A percentile compares a stretch with the other conserved stretches of the same genome.
Evolutionary conservation across 2,797 vertebrate genomes (phyloP).

Genomic region (Diplodus sargus): DNA sequence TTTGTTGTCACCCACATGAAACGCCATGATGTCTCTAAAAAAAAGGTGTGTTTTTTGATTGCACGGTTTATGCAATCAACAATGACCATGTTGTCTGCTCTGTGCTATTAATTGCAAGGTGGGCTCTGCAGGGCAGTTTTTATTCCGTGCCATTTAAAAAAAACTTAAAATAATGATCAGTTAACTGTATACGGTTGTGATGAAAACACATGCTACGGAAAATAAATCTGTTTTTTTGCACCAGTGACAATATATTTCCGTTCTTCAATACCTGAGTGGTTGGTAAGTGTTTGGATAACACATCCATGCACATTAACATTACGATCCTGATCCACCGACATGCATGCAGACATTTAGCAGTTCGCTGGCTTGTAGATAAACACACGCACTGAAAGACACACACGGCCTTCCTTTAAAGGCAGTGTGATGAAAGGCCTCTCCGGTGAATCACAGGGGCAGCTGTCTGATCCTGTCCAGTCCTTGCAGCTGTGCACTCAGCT

Average conservation of each 20-base stretch:
- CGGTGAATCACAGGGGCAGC: slow-evolving; percentile 79
- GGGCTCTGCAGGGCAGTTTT: not conserved
- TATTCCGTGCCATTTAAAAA: not conserved
- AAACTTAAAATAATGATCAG: not conserved
- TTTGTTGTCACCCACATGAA: not conserved
- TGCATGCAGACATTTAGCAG: slow-evolving; percentile 33
- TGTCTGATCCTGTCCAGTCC: slow-evolving; percentile 69
- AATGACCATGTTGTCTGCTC: not conserved
- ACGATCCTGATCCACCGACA: slow-evolving; percentile 21
- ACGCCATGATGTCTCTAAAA: not conserved
- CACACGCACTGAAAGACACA: slow-evolving; percentile 23
- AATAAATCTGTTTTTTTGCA: no score
- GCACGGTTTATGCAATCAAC: not conserved
- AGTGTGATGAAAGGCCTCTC: slow-evolving; percentile 75
- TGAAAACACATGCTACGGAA: not conserved
- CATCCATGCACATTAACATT: slow-evolving; percentile 10
- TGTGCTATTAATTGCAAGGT: no score
- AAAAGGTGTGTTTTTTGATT: not conserved
- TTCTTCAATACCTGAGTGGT: not conserved
- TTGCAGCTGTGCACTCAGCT: slow-evolving; percentile 75
- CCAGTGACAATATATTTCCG: not conserved
- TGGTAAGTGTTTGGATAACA: slow-evolving; percentile 16
- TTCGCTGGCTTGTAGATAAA: slow-evolving; percentile 32
- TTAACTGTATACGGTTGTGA: not conserved
- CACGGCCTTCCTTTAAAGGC: slow-evolving; percentile 66